Conservation (phyloP, 2,113 vertebrate species). For the Symphodus melops region DNA sequence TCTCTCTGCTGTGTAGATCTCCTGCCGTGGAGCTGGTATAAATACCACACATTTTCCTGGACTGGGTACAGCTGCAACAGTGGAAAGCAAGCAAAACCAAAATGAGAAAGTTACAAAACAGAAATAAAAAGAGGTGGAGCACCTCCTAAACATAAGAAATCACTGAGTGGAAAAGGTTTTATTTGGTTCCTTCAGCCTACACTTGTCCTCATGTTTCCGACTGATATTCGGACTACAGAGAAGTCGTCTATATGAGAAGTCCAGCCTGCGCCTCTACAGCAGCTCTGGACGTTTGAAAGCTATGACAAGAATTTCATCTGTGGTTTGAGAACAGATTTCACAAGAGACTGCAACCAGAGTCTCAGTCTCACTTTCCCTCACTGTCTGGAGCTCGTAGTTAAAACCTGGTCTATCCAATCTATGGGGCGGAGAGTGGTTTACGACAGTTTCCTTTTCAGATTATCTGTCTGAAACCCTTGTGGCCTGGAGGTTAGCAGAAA, state of each 20-base stretch:
- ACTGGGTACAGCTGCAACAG: constrained; percentile 33
- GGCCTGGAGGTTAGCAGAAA: constrained; percentile 58
- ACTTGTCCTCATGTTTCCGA: not conserved
- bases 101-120: constrained; percentile 32
- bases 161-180: constrained; percentile 16
- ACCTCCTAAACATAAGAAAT: constrained; percentile 20
- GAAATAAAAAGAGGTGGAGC: constrained; percentile 36
- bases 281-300: constrained; percentile 47
- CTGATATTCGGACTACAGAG: not conserved
- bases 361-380: constrained; percentile 43
- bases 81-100: not conserved
- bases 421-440: constrained; percentile 61
- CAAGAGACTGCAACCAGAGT: constrained; percentile 50
- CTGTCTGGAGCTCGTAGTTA: constrained; percentile 52
- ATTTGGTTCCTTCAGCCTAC: not conserved
- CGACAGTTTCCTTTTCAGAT: constrained; percentile 77
- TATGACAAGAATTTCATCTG: constrained; percentile 73
- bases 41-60: constrained; percentile 66
- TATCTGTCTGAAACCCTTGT: constrained; percentile 76
- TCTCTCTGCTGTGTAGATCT: constrained; percentile 57
- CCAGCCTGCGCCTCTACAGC: not conserved
- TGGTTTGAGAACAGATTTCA: constrained; percentile 77
- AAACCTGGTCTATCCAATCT: constrained; percentile 39
- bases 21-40: constrained; percentile 44
- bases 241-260: constrained; percentile 1